A percentile compares a stretch with the other conserved stretches of the same genome.
Evolutionary conservation across 2,113 vertebrate genomes (phyloP).

Genomic region (Ovis canadensis): DNA sequence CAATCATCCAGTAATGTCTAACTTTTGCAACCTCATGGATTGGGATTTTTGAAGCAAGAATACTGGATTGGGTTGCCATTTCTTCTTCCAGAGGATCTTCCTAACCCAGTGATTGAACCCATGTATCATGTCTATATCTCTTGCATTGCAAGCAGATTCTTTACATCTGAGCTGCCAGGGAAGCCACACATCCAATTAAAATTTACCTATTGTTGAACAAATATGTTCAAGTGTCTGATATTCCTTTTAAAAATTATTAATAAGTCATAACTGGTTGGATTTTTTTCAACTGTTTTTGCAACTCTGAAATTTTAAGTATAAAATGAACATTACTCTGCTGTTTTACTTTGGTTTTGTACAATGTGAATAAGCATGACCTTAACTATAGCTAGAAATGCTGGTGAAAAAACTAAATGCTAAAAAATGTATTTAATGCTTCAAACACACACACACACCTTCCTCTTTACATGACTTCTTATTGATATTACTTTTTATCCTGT

Average conservation of each 20-base stretch:
- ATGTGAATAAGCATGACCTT: neutral
- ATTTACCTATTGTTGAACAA: neutral
- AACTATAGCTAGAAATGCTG: neutral
- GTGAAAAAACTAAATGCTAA: neutral
- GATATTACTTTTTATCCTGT: neutral
- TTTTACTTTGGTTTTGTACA: neutral
- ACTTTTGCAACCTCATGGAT: neutral
- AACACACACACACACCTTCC: neutral
- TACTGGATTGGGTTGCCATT: neutral
- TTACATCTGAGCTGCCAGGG: neutral
- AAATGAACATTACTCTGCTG: fast-evolving
- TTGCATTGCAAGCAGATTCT: neutral
- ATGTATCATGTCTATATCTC: neutral
- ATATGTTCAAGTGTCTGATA: neutral
- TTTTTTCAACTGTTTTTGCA: neutral
- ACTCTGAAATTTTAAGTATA: neutral
- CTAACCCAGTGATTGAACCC: neutral
- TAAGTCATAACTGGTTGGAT: neutral
- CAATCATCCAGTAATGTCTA: neutral
- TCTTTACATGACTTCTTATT: neutral
- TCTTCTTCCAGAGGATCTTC: neutral
- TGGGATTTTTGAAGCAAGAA: neutral
- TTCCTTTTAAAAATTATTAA: neutral
- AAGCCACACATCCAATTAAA: neutral
- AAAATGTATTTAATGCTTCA: neutral